phyloP scores from a whole-genome alignment of 2,888 invertebrate genomes.

The Zaprionus obscuricornis region DNA sequence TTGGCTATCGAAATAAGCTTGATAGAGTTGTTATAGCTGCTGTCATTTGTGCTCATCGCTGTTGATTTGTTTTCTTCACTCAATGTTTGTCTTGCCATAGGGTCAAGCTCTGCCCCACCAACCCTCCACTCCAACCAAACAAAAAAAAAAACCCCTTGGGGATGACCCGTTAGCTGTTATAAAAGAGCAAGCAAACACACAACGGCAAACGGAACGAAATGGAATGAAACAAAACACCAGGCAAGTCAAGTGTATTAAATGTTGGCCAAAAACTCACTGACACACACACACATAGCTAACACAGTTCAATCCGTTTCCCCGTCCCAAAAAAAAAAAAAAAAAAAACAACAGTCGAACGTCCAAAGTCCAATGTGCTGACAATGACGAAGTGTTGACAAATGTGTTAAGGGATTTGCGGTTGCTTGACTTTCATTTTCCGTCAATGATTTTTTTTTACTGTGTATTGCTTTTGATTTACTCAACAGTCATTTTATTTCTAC shows the following conservation, averaged over 20 bases:
- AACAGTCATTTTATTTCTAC: slow-evolving; percentile 17
- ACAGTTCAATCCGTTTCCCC: slow-evolving; percentile 2
- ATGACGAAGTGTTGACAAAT: slow-evolving; percentile 82
- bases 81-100: slow-evolving; percentile 22
- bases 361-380: slow-evolving; percentile 64
- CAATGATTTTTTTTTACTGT: slow-evolving; percentile 48
- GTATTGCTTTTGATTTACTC: slow-evolving; percentile 66
- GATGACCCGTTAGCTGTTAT: not conserved
- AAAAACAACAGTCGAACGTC: too few relatives aligned
- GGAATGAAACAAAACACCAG: slow-evolving; percentile 8
- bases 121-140: not conserved
- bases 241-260: slow-evolving; percentile 69
- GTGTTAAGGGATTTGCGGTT: slow-evolving; percentile 81
- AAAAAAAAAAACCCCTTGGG: slow-evolving; percentile 20
- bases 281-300: slow-evolving; percentile 17
- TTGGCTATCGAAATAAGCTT: slow-evolving; percentile 73
- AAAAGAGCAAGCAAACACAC: slow-evolving; percentile 32
- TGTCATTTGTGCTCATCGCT: slow-evolving; percentile 69
- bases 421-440: slow-evolving; percentile 65
- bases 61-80: slow-evolving; percentile 70
- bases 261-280: slow-evolving; percentile 49
- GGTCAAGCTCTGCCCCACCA: slow-evolving; percentile 27
- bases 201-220: slow-evolving; percentile 12
- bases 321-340: not conserved
- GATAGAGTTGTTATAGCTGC: slow-evolving; percentile 71